phyloP scores from a whole-genome alignment of 2,113 vertebrate species.

The Menidia beryllina region DNA sequence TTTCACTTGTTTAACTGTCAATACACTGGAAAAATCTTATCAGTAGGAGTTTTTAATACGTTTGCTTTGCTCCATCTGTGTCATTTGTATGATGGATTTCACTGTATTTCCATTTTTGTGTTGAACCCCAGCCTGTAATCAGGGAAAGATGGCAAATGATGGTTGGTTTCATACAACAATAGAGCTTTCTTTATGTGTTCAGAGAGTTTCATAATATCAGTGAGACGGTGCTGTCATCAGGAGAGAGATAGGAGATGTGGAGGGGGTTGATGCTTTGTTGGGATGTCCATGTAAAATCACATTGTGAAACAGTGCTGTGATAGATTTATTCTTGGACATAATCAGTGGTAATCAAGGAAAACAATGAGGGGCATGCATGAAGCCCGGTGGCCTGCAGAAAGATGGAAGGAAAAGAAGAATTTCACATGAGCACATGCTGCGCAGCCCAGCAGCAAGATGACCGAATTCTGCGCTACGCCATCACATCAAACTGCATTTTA shows the following conservation, averaged over 20 bases:
- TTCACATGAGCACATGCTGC: conserved; percentile 35
- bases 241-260: conserved; percentile 30
- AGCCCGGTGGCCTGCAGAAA: conserved; percentile 32
- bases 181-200: conserved; percentile 36
- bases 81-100: conserved; percentile 32
- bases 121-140: conserved; percentile 16
- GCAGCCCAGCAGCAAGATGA: conserved; percentile 18
- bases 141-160: conserved; percentile 55
- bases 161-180: conserved; percentile 41
- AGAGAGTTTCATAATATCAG: conserved; percentile 35
- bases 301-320: conserved; percentile 22
- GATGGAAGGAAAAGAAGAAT: conserved; percentile 48
- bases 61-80: conserved; percentile 5
- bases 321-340: conserved; percentile 51
- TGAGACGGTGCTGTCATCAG: conserved; percentile 42
- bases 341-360: conserved; percentile 59
- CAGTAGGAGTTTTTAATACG: conserved; percentile 2
- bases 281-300: conserved; percentile 52
- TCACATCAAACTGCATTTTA: conserved; percentile 40
- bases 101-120: conserved; percentile 13
- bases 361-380: conserved; percentile 38
- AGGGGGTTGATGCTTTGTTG: conserved; percentile 24
- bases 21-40: background rate
- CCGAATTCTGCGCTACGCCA: conserved; percentile 21
- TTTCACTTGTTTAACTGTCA: background rate